Base-by-base conservation (phyloP, 2,113 vertebrate species). In the Trogon surrucura region DNA sequence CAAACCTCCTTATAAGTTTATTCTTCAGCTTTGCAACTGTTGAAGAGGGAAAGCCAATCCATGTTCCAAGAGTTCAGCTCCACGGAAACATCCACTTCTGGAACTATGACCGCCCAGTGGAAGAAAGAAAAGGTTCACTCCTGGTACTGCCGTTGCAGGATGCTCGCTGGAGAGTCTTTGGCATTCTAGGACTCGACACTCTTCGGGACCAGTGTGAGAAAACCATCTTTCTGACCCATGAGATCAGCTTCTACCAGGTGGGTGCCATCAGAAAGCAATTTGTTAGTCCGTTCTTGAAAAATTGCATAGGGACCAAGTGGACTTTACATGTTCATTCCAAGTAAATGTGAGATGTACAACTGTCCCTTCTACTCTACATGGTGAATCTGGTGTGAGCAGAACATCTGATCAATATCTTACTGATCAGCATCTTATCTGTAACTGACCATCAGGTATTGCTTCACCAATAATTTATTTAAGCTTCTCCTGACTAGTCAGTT, bases 171-270 rank as follows among this genome's bases (percentile, higher is more conserved):
- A 98, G 95, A 80, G 95, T 94, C 66, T 98, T 98, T 91, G 98
- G 98, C 34, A 91, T 98, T 89, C 61, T 98, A 47, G 98, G 97
- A 80, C 47, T 98, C 73, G 98, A 98, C 67, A 98, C 98, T 7
- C 95, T 98, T 84, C 64, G 25, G 81, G 98, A 98, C 70, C 54
- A 66, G 16, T 13, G 25, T 29, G 83, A 98, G n/a, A 65, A 96
- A 89, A 97, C 88, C 74, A 96, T 98, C 88, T 98, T 98, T 60
- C 83, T 97, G 34, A 86, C 91, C 66, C 98, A 98, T 23, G 98
- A 98, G 91, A 98, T 98, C 80, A 89, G 74, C 48, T 98, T 98
- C 97, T 98, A 98, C 16, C 98, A 98, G 97, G 98, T 98, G 67
- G n/a, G 95, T 53, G 47, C 56, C 34, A 70, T 29, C 45, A 84